Conservation (phyloP, 2,797 vertebrate genomes). For the Mus caroli region DNA sequence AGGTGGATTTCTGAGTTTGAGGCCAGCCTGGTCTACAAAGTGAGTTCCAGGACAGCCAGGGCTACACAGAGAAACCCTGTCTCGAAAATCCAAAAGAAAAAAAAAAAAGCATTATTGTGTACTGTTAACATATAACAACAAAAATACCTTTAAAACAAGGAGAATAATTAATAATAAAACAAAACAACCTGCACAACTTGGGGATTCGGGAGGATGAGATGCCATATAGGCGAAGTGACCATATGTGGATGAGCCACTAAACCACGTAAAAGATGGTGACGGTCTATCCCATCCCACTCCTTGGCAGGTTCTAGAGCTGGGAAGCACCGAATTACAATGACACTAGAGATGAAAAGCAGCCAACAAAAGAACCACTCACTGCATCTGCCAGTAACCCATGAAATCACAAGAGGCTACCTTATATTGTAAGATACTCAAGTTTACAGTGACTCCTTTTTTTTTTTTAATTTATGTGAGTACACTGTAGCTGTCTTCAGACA, state of each 20-base stretch:
- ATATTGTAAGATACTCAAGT: background rate
- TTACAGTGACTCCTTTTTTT: background rate
- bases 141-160: background rate
- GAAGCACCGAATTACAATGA: background rate
- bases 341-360: background rate
- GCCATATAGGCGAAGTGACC: background rate
- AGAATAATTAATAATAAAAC: background rate
- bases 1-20: no score
- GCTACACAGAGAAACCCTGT: no score
- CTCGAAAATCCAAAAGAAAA: no score
- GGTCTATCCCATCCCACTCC: background rate
- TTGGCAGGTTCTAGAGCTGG: background rate
- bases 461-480: no score
- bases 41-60: no score
- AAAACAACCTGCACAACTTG: background rate
- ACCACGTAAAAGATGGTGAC: background rate
- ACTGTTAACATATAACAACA: background rate
- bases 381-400: background rate
- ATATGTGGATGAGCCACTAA: fast-evolving
- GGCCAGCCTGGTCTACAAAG: no score
- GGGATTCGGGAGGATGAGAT: background rate
- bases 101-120: background rate
- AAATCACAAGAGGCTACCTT: background rate
- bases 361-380: background rate
- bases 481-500: no score